A percentile compares a stretch with the other conserved stretches of the same genome.
These are phyloP conservation scores for Ormyrus pomaceus DNA, from an alignment of 2,888 invertebrate genomes.

Conservation along the genomic window DNA sequence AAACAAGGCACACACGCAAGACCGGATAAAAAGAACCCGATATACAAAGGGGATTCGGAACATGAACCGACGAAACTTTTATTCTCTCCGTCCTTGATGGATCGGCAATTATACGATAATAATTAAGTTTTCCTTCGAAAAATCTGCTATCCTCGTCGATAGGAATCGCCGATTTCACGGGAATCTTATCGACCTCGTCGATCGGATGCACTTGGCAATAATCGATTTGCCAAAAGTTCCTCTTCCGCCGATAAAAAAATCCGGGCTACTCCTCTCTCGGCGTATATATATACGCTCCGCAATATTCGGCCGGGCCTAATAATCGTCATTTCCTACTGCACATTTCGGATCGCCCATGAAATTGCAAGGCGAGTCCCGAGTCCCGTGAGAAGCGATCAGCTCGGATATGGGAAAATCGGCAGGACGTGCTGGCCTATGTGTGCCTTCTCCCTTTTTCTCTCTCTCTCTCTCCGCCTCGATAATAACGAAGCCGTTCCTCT, in stretches of 20 bases:
- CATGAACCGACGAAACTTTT: too few relatives aligned
- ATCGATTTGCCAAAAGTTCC: too few relatives aligned
- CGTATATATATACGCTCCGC: neutral
- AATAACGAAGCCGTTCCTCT: constrained; percentile 1
- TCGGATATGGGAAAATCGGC: constrained; percentile 41
- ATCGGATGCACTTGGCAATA: too few relatives aligned
- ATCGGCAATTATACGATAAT: too few relatives aligned
- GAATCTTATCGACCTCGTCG: too few relatives aligned
- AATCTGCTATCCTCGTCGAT: neutral
- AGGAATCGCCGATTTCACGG: too few relatives aligned
- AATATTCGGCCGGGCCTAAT: constrained; percentile 1
- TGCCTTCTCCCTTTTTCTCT: neutral
- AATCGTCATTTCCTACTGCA: constrained; percentile 21
- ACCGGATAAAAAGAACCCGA: too few relatives aligned
- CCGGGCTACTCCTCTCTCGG: too few relatives aligned
- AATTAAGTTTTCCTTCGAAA: neutral
- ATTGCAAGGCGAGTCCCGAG: constrained; percentile 9
- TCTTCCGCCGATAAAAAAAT: too few relatives aligned
- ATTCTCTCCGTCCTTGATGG: too few relatives aligned
- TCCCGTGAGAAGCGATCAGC: neutral
- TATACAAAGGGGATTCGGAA: too few relatives aligned
- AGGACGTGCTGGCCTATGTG: constrained; percentile 25
- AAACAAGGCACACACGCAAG: too few relatives aligned
- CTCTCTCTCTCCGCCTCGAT: neutral
- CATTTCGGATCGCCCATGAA: constrained; percentile 26